Evolutionary conservation across 2,888 invertebrate species (phyloP).

Genomic region (Acleris emargana): DNA sequence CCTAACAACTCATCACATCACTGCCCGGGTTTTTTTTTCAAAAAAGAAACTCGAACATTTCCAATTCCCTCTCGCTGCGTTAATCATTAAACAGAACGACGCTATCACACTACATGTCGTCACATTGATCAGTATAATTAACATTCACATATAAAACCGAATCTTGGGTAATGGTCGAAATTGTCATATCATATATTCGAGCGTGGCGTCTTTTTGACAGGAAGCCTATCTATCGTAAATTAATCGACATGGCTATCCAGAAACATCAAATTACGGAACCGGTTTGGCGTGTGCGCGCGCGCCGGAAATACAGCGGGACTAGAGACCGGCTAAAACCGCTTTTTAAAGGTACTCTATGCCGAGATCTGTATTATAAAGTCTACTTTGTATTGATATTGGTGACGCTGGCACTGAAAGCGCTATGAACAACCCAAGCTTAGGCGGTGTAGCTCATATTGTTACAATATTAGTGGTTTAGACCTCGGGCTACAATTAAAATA

Average conservation of each 20-base stretch:
- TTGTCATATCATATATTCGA: conserved; percentile 56
- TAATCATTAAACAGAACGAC: conserved; percentile 30
- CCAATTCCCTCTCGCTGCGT: conserved; percentile 5
- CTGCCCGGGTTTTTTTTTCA: too few relatives aligned
- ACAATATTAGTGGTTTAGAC: conserved; percentile 1
- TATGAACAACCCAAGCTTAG: conserved; percentile 2
- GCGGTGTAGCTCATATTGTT: conserved; percentile 10
- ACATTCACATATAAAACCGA: conserved; percentile 47
- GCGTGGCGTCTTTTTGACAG: conserved; percentile 64
- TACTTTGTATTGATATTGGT: too few relatives aligned
- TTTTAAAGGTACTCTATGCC: conserved; percentile 1
- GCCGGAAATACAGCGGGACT: conserved; percentile 48
- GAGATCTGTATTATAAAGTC: too few relatives aligned
- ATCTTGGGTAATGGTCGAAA: conserved; percentile 49
- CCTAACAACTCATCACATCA: too few relatives aligned
- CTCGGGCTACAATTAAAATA: conserved; percentile 17
- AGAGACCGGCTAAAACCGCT: conserved; percentile 36
- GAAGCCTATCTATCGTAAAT: conserved; percentile 71
- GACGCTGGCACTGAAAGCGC: too few relatives aligned
- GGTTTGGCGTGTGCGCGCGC: conserved; percentile 75
- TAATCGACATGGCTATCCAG: conserved; percentile 64
- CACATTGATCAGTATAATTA: conserved; percentile 55
- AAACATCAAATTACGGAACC: conserved; percentile 66
- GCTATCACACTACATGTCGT: conserved; percentile 43
- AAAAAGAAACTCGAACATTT: background rate